Evolutionary conservation across 2,113 vertebrate genomes (phyloP), one percentile per base, ranked within the genome.

Genomic region (Mobula birostris): DNA sequence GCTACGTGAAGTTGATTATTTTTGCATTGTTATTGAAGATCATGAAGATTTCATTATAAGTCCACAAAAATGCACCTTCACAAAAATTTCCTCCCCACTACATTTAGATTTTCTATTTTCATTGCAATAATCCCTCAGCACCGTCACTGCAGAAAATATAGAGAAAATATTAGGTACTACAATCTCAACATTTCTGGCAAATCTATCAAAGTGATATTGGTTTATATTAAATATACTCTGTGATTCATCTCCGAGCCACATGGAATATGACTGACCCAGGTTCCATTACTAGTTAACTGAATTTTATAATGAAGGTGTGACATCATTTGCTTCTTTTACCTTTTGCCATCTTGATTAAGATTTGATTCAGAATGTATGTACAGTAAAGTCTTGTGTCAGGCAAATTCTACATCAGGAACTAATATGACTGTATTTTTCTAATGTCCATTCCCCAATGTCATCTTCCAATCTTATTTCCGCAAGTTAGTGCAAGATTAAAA

Each of bases 11-110:
- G 48, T 87, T 87, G 27, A 87, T 87, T 58, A 87, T 29, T 87
- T 87, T 87, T 87, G 83, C 83, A 87, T 83, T 83, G 80, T 87
- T 27, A 29, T 87, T 87, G 56, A 58, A 87, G 56, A 12, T 36
- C n/a, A 79, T 36, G 15, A 77, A 79, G 12, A 56, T 87, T 58
- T 87, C 83, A 58, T 61, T 61, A 11, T 27, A 56, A 87, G 27
- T 61, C 9, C 27, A 17, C 6, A 83, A 40, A 48, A 83, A 87
- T 79, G 8, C 48, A 61, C 24, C 29, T 56, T 56, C 36, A 83
- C 80, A 77, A 36, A 79, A 36, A 11, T 36, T 17, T 7, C 36
- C 36, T 36, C 79, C 7, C 79, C 40, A 32, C 56, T 11, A 27
- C 48, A 87, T 79, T 74, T 79, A 36, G n/a, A 36, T 87, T 87